Base-by-base conservation (phyloP, 2,797 vertebrate species). In the Hippopotamyrus pictus region DNA sequence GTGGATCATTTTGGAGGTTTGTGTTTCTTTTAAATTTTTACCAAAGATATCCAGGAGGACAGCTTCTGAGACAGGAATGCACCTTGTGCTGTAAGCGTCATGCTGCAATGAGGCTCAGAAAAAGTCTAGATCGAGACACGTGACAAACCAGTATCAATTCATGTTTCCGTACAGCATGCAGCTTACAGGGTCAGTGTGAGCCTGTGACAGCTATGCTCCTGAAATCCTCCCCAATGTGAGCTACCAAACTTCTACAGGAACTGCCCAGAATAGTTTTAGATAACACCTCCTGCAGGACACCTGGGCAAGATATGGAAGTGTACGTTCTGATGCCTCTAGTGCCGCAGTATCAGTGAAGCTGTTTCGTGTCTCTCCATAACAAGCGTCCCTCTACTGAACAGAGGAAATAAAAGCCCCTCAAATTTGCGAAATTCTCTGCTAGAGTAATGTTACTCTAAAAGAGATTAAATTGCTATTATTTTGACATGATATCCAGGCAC, bases 381-480 rank as follows among this genome's bases (percentile, higher is more conserved):
- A 22, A 88, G 50, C 25, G 12, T 46, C 59, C 46, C 76, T 84
- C 88, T 84, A 44, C 82, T 44, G 14, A 59, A 14, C 76, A 33
- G 76, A 82, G 7, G 8, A 73, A 83, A 88, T 59, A 69, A 83
- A 41, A 90, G 41, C 82, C 76, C 17, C 25, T 86, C 53, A 86
- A 51, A 44, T 33, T 87, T 33, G 8, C 37, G 17, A 22, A 50
- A 69, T 87, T 41, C 19, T 19, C 62, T 90, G 33, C 53, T 33
- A 22, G 41, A 82, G 83, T 84, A 57, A 51, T 83, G 54, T 88
- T 88, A 89, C 73, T 89, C 86, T 62, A 79, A 87, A 82, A 88
- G 41, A 33, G 84, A 89, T 76, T 51, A 83, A 88, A 88, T 84
- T 57, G 88, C 83, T 90, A 57, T 90, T 57, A 59, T 73, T 90